A percentile compares a stretch with the other conserved stretches of the same genome.
Conservation (phyloP, 37 sponge, comb jelly and placozoan genomes). For the Corticium candelabrum region DNA sequence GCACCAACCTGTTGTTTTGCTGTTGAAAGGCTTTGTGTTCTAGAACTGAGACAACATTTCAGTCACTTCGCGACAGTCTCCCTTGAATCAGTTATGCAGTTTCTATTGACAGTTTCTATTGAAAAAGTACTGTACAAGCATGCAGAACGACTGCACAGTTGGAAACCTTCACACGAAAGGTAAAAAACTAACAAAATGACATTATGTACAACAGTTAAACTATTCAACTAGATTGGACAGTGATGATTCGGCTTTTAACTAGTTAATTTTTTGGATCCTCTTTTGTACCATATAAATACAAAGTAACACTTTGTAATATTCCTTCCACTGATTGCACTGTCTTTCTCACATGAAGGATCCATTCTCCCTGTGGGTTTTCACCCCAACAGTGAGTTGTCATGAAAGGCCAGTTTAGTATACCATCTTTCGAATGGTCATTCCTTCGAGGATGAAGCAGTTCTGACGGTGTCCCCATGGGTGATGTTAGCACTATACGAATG, state of each 20-base stretch:
- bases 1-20: neutral
- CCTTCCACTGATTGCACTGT: neutral
- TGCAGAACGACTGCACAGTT: too few relatives aligned
- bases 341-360: conserved; percentile 8
- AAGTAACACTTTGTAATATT: neutral
- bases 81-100: neutral
- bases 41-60: too few relatives aligned
- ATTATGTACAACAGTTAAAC: too few relatives aligned
- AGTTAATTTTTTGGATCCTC: neutral
- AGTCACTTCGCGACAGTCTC: too few relatives aligned
- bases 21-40: too few relatives aligned
- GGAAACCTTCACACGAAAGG: too few relatives aligned
- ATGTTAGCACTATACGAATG: neutral
- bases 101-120: neutral
- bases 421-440: neutral
- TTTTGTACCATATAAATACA: neutral
- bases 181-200: too few relatives aligned
- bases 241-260: neutral
- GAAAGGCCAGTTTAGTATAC: conserved; percentile 18
- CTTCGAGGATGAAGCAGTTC: neutral
- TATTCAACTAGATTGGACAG: too few relatives aligned
- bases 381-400: conserved; percentile 35
- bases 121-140: neutral
- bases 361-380: conserved; percentile 21
- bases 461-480: neutral